Percentiles rank a stretch among this genome's conserved stretches.
These are phyloP conservation scores for Ceratina australensis DNA, from an alignment of 1,140 invertebrate species.

Conservation along the genomic window DNA sequence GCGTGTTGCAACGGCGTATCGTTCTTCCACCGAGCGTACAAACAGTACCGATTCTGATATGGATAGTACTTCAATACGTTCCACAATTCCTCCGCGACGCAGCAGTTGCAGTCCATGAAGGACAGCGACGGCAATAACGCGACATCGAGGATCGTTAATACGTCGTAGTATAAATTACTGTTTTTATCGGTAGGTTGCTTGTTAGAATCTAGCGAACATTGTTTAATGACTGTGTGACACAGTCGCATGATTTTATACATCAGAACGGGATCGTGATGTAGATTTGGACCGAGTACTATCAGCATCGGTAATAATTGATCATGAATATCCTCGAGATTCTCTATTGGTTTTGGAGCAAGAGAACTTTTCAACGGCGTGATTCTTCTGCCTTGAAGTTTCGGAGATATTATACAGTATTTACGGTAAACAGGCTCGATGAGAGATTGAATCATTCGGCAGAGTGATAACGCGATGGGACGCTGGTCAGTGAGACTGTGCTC, in stretches of 20 bases:
- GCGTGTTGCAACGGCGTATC: conserved; percentile 91
- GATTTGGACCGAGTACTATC: conserved; percentile 90
- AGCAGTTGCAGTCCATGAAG: conserved; percentile 96
- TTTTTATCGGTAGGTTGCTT: conserved; percentile 73
- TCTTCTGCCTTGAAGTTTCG: conserved; percentile 83
- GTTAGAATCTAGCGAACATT: conserved; percentile 72
- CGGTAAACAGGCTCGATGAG: conserved; percentile 94
- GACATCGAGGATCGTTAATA: conserved; percentile 92
- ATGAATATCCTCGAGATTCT: conserved; percentile 86
- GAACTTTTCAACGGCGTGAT: conserved; percentile 81
- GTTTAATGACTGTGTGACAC: conserved; percentile 79
- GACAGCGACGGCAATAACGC: conserved; percentile 94
- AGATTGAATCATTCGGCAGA: conserved; percentile 91
- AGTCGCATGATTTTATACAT: conserved; percentile 92
- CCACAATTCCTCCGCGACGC: conserved; percentile 98
- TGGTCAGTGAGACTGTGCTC: conserved; percentile 90
- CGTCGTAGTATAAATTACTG: conserved; percentile 85
- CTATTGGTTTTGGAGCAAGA: conserved; percentile 82
- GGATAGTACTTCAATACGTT: conserved; percentile 93
- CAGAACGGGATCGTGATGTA: conserved; percentile 92
- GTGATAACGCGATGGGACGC: conserved; percentile 87
- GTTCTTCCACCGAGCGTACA: conserved; percentile 97
- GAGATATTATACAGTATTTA: conserved; percentile 88
- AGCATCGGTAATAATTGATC: conserved; percentile 93
- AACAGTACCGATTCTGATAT: conserved; percentile 94